A percentile compares a stretch with the other conserved stretches of the same genome.
Conservation (phyloP, 2,113 vertebrate genomes). For the Rhynchomys soricoides region DNA sequence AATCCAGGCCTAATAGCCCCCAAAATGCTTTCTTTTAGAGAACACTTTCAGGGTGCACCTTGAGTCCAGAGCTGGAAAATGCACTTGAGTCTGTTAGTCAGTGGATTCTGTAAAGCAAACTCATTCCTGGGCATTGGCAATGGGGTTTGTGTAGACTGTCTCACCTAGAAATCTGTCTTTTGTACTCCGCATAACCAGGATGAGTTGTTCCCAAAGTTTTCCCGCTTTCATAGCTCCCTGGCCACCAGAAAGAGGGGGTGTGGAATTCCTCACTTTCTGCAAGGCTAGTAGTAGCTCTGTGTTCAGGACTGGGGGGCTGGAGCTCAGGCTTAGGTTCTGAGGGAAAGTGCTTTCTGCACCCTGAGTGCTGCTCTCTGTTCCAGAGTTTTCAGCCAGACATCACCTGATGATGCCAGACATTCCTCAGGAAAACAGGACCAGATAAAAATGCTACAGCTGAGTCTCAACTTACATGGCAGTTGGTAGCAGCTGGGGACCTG, state of each 20-base stretch:
- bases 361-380: too few relatives aligned
- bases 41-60: rapidly evolving
- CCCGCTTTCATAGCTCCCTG: rapidly evolving
- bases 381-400: rapidly evolving
- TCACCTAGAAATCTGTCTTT: neutral
- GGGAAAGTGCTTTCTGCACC: neutral
- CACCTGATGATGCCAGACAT: rapidly evolving
- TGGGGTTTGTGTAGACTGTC: neutral
- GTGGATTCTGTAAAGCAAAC: rapidly evolving
- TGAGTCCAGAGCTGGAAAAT: neutral
- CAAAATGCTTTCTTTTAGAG: neutral
- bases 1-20: neutral
- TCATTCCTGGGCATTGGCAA: rapidly evolving
- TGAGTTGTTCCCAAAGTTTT: neutral
- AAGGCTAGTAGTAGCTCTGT: neutral
- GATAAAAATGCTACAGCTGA: too few relatives aligned
- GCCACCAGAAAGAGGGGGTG: rapidly evolving
- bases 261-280: neutral
- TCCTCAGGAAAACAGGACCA: rapidly evolving
- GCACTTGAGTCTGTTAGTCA: too few relatives aligned
- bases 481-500: neutral
- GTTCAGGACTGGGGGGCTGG: neutral
- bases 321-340: neutral
- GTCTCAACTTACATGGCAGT: neutral
- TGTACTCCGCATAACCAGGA: neutral